phyloP scores from a whole-genome alignment of 2,888 invertebrate genomes.

The Pasiphila rectangulata region DNA sequence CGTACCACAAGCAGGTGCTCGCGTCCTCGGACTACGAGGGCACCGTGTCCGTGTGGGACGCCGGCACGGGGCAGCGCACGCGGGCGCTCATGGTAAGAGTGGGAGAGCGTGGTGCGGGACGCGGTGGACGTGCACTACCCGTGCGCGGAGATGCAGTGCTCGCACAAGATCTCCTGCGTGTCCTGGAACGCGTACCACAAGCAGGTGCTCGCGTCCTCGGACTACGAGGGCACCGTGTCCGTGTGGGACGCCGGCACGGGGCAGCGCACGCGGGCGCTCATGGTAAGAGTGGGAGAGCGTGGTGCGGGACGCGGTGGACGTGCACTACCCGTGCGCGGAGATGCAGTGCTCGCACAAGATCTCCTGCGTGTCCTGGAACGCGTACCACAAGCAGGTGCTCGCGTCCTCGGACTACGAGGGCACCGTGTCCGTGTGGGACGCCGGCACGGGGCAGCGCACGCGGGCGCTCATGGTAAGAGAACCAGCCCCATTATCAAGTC shows the following conservation, averaged over 20 bases:
- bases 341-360: conserved; percentile 96
- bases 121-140: conserved; percentile 96
- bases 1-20: no score
- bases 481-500: no score
- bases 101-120: conserved; percentile 90
- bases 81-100: no score
- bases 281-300: no score
- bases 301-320: conserved; percentile 91
- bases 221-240: conserved; percentile 96
- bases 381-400: conserved; percentile 89
- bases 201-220: conserved; percentile 91
- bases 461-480: no score
- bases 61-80: no score
- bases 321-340: conserved; percentile 95
- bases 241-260: conserved; percentile 95
- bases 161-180: conserved; percentile 96
- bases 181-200: conserved; percentile 96
- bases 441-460: conserved; percentile 86
- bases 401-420: conserved; percentile 98
- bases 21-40: no score
- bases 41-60: no score
- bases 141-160: conserved; percentile 93
- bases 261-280: conserved; percentile 85
- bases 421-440: conserved; percentile 96
- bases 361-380: conserved; percentile 96